phyloP scores from a whole-genome alignment of 2,113 vertebrate species.

The Mormoops blainvillei region DNA sequence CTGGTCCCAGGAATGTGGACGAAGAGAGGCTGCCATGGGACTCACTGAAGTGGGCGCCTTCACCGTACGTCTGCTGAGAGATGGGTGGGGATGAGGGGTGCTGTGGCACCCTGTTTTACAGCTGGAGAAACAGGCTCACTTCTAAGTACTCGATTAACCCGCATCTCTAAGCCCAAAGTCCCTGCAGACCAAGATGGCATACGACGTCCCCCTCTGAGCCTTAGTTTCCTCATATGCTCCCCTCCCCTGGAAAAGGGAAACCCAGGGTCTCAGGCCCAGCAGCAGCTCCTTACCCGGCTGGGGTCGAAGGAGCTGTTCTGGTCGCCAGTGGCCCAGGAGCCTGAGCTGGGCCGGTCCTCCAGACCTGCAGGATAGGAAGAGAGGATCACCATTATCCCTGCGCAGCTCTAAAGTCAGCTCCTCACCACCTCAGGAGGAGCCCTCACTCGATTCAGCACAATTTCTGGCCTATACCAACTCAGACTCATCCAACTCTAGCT shows the following conservation, averaged over 20 bases:
- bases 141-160: rapidly evolving
- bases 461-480: conserved; percentile 47
- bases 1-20: conserved; percentile 91
- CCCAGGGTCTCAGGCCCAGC: rapidly evolving
- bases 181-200: background rate
- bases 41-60: conserved; percentile 90
- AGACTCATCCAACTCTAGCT: background rate
- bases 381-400: too few relatives aligned
- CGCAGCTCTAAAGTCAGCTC: background rate
- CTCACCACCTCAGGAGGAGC: background rate
- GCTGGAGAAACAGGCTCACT: background rate
- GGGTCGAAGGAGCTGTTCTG: conserved; percentile 96
- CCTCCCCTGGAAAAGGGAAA: background rate
- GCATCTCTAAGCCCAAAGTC: background rate
- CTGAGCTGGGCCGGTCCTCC: conserved; percentile 91
- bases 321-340: conserved; percentile 92
- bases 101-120: background rate
- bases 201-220: background rate
- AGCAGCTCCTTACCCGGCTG: conserved; percentile 87
- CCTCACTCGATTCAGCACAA: background rate
- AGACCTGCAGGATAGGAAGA: conserved; percentile 77
- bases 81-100: background rate
- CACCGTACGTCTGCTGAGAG: conserved; percentile 85
- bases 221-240: background rate
- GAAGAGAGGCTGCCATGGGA: conserved; percentile 82